These are phyloP conservation scores for Xerus rutilus DNA, from an alignment of 2,797 vertebrate genomes.

Conservation along the genomic window DNA sequence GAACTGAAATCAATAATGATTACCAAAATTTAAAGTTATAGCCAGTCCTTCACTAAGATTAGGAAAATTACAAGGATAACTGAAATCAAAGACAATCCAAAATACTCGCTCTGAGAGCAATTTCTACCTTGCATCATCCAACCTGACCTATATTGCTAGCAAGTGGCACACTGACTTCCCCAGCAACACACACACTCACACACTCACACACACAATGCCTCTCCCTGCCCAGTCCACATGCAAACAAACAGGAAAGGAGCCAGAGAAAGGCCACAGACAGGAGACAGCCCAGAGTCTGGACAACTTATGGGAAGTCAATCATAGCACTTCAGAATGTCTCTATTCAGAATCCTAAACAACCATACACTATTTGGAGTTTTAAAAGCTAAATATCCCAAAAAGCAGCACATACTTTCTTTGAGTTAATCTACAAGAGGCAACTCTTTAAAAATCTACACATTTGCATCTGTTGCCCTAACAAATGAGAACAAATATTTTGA, in stretches of 20 bases:
- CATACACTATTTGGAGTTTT: conserved; percentile 16
- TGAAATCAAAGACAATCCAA: conserved; percentile 49
- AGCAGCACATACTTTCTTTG: conserved; percentile 53
- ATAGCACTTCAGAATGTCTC: neutral
- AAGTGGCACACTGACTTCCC: conserved; percentile 28
- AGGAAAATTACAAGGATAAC: conserved; percentile 23
- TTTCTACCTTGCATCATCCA: neutral
- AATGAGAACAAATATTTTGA: conserved; percentile 42
- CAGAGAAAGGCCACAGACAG: neutral
- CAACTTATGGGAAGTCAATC: neutral
- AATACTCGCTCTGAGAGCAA: conserved; percentile 23
- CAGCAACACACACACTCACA: neutral
- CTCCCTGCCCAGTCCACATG: neutral
- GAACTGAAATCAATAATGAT: conserved; percentile 41
- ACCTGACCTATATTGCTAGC: conserved; percentile 16
- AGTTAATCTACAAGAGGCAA: conserved; percentile 35
- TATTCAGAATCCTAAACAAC: conserved; percentile 40
- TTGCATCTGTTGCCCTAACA: neutral
- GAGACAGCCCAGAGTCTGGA: neutral
- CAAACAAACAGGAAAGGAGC: conserved; percentile 51
- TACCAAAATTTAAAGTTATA: conserved; percentile 38
- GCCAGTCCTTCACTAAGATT: conserved; percentile 45
- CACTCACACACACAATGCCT: neutral
- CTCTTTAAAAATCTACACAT: conserved; percentile 47
- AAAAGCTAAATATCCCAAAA: conserved; percentile 55